Evolutionary conservation across 2,888 invertebrate genomes (phyloP).

Genomic region (Caenorhabditis zanzibari): DNA sequence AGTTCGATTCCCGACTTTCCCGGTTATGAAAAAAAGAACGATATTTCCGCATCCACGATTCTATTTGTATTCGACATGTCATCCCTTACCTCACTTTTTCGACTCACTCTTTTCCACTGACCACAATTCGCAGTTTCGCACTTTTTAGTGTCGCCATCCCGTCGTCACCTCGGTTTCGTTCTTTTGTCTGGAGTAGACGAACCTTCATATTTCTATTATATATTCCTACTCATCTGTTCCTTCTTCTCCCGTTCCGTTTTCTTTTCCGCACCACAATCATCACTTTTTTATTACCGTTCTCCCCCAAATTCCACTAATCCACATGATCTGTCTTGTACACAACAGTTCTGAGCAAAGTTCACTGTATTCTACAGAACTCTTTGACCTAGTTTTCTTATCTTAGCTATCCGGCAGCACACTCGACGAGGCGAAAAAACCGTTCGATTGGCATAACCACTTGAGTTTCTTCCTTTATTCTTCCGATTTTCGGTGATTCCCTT

Average conservation of each 20-base stretch:
- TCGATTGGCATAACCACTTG: slow-evolving; percentile 46
- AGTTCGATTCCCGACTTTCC: slow-evolving; percentile 7
- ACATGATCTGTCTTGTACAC: slow-evolving; percentile 27
- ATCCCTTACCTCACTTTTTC: slow-evolving; percentile 25
- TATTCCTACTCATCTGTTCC: not conserved
- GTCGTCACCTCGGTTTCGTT: slow-evolving; percentile 47
- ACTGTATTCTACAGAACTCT: not conserved
- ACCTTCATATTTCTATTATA: slow-evolving; percentile 34
- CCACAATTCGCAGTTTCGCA: slow-evolving; percentile 52
- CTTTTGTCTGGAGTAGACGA: slow-evolving; percentile 45
- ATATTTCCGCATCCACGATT: slow-evolving; percentile 34
- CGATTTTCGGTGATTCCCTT: slow-evolving; percentile 3
- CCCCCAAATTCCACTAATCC: slow-evolving; percentile 8
- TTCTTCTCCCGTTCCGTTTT: slow-evolving; percentile 25
- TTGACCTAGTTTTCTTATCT: not conserved
- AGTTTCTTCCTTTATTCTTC: slow-evolving; percentile 24
- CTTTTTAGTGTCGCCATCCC: slow-evolving; percentile 51
- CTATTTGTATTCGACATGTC: slow-evolving; percentile 39
- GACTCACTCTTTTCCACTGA: slow-evolving; percentile 6
- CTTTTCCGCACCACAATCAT: slow-evolving; percentile 42
- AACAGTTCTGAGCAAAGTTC: not conserved
- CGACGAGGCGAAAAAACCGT: slow-evolving; percentile 22
- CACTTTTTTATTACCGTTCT: slow-evolving; percentile 52
- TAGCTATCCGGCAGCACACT: slow-evolving; percentile 21
- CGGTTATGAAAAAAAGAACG: not conserved